Conservation (phyloP, 1,140 invertebrate genomes). For the Caerostris darwini region DNA sequence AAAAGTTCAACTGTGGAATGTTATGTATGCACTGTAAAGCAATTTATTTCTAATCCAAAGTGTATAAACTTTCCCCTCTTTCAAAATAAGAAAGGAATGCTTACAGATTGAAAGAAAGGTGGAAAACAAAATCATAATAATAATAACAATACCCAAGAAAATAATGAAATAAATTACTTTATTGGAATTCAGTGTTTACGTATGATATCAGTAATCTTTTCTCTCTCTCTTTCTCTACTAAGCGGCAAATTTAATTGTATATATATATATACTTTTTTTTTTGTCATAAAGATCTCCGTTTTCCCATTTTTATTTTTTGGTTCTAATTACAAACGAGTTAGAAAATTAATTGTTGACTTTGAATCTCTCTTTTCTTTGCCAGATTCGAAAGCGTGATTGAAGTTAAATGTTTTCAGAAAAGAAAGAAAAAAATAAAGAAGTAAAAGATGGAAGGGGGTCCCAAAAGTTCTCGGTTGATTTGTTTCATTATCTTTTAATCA, state of each 20-base stretch:
- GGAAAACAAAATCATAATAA: background rate
- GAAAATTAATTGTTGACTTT: constrained; percentile 77
- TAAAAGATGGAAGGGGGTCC: background rate
- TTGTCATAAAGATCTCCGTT: background rate
- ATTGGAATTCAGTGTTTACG: constrained; percentile 64
- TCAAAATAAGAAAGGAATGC: background rate
- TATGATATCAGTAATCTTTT: constrained; percentile 10
- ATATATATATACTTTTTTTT: background rate
- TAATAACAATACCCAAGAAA: background rate
- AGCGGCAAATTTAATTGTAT: constrained; percentile 67
- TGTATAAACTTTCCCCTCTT: constrained; percentile 34
- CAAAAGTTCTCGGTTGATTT: constrained; percentile 64
- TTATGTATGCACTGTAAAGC: background rate
- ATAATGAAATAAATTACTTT: constrained; percentile 52
- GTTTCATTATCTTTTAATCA: constrained; percentile 77
- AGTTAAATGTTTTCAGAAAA: constrained; percentile 66
- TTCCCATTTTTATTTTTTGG: constrained; percentile 66
- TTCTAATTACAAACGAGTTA: constrained; percentile 76
- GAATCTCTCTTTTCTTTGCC: constrained; percentile 39
- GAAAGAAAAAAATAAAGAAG: background rate
- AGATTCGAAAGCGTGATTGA: constrained; percentile 67
- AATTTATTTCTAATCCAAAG: constrained; percentile 51
- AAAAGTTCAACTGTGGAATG: background rate
- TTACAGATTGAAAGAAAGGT: background rate
- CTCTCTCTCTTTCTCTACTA: background rate